Evolutionary conservation across 2,113 vertebrate genomes (phyloP).

Genomic region (Toxostoma redivivum): DNA sequence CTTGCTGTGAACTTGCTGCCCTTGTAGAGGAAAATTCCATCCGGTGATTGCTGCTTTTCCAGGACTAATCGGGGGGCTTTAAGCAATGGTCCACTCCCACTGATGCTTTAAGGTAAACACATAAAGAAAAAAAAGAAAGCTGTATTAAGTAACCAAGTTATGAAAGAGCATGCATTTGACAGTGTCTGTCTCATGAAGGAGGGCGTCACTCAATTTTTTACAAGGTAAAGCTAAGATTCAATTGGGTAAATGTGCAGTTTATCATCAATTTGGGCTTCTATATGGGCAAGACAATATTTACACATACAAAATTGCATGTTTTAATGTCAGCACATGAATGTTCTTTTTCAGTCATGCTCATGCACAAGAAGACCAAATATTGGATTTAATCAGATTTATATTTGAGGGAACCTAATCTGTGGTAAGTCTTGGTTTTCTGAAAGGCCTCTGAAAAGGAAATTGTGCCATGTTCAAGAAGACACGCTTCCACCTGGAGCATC

Average conservation of each 20-base stretch:
- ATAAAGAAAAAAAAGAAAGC: neutral
- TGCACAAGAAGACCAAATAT: neutral
- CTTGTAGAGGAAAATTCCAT: slow-evolving; percentile 66
- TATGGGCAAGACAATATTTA: neutral
- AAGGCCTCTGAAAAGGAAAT: neutral
- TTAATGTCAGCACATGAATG: neutral
- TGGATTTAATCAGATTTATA: neutral
- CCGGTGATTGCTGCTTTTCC: slow-evolving; percentile 71
- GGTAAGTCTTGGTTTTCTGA: neutral
- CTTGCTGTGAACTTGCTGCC: slow-evolving; percentile 56
- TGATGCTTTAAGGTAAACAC: slow-evolving; percentile 73
- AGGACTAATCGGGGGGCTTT: slow-evolving; percentile 72
- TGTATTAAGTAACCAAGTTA: neutral
- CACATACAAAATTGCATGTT: neutral
- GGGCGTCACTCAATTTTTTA: neutral
- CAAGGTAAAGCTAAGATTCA: neutral
- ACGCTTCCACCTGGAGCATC: neutral
- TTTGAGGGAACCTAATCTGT: neutral
- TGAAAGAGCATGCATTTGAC: neutral
- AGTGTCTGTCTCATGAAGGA: neutral
- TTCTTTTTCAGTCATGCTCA: neutral
- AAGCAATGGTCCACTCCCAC: slow-evolving; percentile 73
- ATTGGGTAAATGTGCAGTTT: neutral
- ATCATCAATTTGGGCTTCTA: neutral
- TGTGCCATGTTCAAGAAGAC: neutral